Evolutionary conservation across 2,797 vertebrate species (phyloP), one percentile per base, ranked within the genome.

Genomic region (Xenopus petersii): DNA sequence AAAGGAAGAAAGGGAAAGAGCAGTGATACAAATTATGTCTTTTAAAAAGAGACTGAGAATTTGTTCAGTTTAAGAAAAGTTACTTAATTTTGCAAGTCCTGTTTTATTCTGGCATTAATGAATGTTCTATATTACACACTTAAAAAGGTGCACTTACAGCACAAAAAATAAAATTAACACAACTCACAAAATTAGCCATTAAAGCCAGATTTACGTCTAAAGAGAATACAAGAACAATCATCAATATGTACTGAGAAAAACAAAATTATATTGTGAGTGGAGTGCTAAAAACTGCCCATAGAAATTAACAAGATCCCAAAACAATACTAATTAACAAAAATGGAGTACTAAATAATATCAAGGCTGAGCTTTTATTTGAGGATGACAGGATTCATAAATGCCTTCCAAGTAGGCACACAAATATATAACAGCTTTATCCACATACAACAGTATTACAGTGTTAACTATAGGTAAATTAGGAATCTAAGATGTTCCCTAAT

Each of bases 1-100:
- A 89, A 17, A 94, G 93, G 16, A 91, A 91, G 90, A 91, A 85
- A 90, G 90, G 89, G 86, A 90, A 91, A 92, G 93, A 93, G 86
- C 77, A 89, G 88, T 75, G 83, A 89, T 92, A 90, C 90, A 92
- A 89, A 91, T 90, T 91, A 94, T 94, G 93, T 94, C 93, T 94
- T 94, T 93, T 81, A 83, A 86, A 89, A 71, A 83, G 87, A 68
- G 84, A 85, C 90, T 90, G 89, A 90, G 89, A 88, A 88, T 87
- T 87, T 85, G 84, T 87, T 82, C 92, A 91, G 16, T 17, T 70
- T 79, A 24, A 60, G 54, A 61, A 12, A 51, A 15, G 16, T 70
- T 64, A 67, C 69, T 64, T 65, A 21, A 56, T 77, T 64, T 64
- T 13, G 64, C 70, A 64, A 49, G 62, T 66, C 61, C 64, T 74